These are phyloP conservation scores for Callopanchax toddi DNA, from an alignment of 2,113 vertebrate genomes.

Conservation along the genomic window DNA sequence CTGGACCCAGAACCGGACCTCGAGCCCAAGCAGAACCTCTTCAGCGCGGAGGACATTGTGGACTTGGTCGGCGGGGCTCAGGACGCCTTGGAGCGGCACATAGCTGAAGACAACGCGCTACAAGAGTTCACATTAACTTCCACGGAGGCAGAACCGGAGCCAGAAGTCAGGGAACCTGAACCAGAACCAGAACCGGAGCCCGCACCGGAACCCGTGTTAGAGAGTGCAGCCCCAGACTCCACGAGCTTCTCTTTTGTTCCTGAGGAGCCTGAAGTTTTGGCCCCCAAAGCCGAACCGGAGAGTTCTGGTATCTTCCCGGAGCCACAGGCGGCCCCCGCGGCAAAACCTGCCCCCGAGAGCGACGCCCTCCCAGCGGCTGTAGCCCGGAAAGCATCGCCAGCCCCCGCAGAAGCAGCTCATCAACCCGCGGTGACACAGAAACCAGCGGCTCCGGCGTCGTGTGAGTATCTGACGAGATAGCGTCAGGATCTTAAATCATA, in stretches of 20 bases:
- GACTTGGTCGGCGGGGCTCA: conserved; percentile 76
- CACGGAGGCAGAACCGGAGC: conserved; percentile 2
- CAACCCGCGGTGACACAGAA: conserved; percentile 57
- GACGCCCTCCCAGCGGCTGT: conserved; percentile 65
- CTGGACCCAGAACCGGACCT: conserved; percentile 18
- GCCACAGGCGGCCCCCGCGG: conserved; percentile 32
- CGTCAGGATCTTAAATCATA: neutral
- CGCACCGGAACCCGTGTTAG: conserved; percentile 4
- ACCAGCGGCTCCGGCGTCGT: conserved; percentile 64
- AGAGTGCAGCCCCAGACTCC: conserved; percentile 48
- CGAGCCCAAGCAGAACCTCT: conserved; percentile 40
- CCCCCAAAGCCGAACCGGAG: conserved; percentile 52
- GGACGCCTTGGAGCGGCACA: conserved; percentile 71
- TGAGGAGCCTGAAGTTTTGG: neutral
- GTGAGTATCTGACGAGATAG: conserved; percentile 54
- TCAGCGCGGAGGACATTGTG: conserved; percentile 70
- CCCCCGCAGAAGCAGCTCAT: conserved; percentile 61
- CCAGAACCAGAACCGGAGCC: neutral
- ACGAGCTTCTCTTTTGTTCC: conserved; percentile 23
- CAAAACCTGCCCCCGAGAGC: conserved; percentile 54
- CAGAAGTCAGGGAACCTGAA: neutral
- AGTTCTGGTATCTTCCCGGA: conserved; percentile 6
- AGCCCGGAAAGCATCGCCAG: conserved; percentile 56
- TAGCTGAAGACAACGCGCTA: conserved; percentile 48
- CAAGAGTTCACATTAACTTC: conserved; percentile 34